phyloP scores from a whole-genome alignment of 2,888 invertebrate genomes.

The Mactromeris polynyma region DNA sequence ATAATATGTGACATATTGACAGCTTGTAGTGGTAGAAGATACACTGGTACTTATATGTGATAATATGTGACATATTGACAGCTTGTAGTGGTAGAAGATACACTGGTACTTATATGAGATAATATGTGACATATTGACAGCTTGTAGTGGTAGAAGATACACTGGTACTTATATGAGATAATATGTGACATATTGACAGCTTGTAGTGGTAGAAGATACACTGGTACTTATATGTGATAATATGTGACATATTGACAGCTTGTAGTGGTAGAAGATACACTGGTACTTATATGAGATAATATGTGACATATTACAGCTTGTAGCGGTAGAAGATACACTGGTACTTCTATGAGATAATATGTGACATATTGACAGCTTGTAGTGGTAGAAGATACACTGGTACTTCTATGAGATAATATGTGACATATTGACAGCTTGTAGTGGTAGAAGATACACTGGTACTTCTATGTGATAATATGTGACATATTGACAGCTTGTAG shows the following conservation, averaged over 20 bases:
- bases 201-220: neutral
- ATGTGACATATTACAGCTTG: conserved; percentile 15
- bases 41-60: conserved; percentile 24
- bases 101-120: conserved; percentile 24
- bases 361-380: conserved; percentile 18
- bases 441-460: neutral
- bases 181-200: conserved; percentile 23
- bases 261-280: neutral
- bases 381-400: neutral
- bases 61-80: conserved; percentile 26
- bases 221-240: conserved; percentile 23
- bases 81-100: neutral
- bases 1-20: conserved; percentile 27
- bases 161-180: conserved; percentile 21
- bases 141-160: neutral
- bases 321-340: neutral
- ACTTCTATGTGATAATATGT: conserved; percentile 16
- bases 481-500: conserved; percentile 12
- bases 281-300: conserved; percentile 19
- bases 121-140: conserved; percentile 23
- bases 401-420: conserved; percentile 13
- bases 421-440: conserved; percentile 16
- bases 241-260: conserved; percentile 20
- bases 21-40: neutral
- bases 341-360: conserved; percentile 17